Evolutionary conservation across 2,113 vertebrate genomes (phyloP).

Genomic region (Amazona guildingii): DNA sequence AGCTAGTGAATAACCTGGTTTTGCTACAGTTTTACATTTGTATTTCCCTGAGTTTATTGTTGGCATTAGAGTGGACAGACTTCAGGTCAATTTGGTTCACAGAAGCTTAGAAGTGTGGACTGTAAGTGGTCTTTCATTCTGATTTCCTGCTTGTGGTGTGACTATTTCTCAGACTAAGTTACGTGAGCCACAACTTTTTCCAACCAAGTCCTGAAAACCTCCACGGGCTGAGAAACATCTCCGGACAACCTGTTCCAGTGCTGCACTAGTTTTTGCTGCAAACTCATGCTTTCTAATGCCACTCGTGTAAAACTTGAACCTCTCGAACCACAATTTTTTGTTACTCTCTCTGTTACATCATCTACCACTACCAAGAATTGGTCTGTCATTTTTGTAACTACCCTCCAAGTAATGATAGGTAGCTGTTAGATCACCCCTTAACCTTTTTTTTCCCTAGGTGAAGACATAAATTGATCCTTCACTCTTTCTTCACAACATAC

Average conservation of each 20-base stretch:
- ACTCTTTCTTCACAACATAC: background rate
- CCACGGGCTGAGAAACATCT: fast-evolving
- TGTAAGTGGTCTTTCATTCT: background rate
- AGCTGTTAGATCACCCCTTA: background rate
- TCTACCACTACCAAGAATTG: background rate
- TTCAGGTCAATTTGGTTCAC: background rate
- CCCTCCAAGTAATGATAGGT: background rate
- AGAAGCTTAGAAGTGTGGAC: background rate
- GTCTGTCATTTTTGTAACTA: background rate
- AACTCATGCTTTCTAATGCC: background rate
- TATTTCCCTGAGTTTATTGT: background rate
- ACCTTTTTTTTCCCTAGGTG: background rate
- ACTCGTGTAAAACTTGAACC: background rate
- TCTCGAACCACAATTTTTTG: background rate
- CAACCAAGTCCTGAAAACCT: background rate
- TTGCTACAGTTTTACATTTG: background rate
- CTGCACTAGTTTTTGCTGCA: background rate
- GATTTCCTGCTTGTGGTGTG: background rate
- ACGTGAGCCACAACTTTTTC: background rate
- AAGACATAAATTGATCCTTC: background rate
- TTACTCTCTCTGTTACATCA: background rate
- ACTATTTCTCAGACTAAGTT: background rate
- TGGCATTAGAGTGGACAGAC: background rate
- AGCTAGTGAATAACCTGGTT: background rate
- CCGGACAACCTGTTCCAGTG: background rate